These are phyloP conservation scores for Plectrocnemia conspersa DNA, from an alignment of 1,140 invertebrate species.

Conservation along the genomic window DNA sequence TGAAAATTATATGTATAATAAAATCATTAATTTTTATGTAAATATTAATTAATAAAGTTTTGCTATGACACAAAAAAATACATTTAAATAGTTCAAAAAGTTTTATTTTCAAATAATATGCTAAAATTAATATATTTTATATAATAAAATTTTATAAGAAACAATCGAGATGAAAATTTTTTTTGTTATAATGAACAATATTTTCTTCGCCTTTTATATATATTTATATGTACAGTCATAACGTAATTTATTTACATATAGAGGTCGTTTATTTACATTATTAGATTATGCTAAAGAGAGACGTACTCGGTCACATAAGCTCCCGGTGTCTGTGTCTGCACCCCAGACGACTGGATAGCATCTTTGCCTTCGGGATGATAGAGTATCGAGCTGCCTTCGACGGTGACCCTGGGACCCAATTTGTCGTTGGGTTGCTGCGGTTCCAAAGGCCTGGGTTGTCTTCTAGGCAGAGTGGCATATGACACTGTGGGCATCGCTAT, in stretches of 20 bases:
- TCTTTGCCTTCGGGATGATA: conserved; percentile 62
- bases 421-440: conserved; percentile 72
- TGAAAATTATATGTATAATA: too few species aligned
- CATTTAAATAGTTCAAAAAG: too few species aligned
- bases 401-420: conserved; percentile 82
- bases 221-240: conserved; percentile 27
- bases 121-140: too few species aligned
- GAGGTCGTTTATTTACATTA: too few species aligned
- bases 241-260: too few species aligned
- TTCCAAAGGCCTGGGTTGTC: conserved; percentile 45
- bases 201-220: neutral
- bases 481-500: conserved; percentile 43
- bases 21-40: too few species aligned
- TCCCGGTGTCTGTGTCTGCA: conserved; percentile 29
- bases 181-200: neutral
- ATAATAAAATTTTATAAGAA: too few species aligned
- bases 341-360: conserved; percentile 16
- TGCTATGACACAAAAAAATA: too few species aligned
- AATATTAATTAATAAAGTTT: too few species aligned
- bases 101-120: too few species aligned
- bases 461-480: conserved; percentile 60
- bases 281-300: conserved; percentile 33
- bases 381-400: conserved; percentile 75
- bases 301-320: conserved; percentile 31
- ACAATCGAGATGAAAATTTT: conserved; percentile 9